Evolutionary conservation across 2,113 vertebrate genomes (phyloP).

Genomic region (Oenanthe melanoleuca): DNA sequence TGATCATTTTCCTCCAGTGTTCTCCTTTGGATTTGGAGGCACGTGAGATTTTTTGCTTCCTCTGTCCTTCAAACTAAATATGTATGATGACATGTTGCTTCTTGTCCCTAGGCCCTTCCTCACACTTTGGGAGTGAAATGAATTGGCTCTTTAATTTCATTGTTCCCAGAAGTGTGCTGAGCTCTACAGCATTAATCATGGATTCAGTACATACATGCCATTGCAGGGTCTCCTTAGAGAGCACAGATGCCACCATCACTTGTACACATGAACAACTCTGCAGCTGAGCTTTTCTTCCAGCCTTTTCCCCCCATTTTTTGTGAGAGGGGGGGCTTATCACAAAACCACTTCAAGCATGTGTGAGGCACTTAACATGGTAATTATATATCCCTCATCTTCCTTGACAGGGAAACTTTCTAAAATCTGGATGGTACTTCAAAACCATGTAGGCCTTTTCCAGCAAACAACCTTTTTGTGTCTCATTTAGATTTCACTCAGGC

Average conservation of each 20-base stretch:
- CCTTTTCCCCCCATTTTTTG: not conserved
- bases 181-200: not conserved
- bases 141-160: not conserved
- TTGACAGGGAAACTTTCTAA: not conserved
- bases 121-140: not conserved
- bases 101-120: not conserved
- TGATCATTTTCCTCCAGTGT: not conserved
- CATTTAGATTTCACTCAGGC: not conserved
- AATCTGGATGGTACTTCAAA: not conserved
- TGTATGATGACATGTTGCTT: not conserved
- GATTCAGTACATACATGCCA: not conserved
- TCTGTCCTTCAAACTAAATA: not conserved
- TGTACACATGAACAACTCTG: not conserved
- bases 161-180: not conserved
- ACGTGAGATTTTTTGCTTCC: not conserved
- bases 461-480: not conserved
- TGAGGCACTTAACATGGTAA: not conserved
- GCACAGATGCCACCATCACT: not conserved
- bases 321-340: not conserved
- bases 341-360: not conserved
- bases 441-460: not conserved
- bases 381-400: not conserved
- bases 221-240: not conserved
- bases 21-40: not conserved
- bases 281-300: not conserved